phyloP scores from a whole-genome alignment of 2,888 invertebrate species.

The Cotesia congregata region DNA sequence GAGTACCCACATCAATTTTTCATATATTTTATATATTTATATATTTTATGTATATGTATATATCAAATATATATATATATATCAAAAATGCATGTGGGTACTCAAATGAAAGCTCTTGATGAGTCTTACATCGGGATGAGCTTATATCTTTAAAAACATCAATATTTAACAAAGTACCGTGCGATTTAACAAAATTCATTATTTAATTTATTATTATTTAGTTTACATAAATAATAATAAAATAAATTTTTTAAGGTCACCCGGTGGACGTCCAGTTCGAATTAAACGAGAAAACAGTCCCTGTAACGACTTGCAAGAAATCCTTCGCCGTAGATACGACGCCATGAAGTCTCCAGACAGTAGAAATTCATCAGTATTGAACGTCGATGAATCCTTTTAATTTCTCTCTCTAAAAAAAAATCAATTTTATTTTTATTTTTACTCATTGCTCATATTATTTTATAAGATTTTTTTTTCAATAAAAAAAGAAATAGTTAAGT shows the following conservation, averaged over 20 bases:
- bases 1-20: no score
- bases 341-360: conserved; percentile 65
- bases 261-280: conserved; percentile 63
- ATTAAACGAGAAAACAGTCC: conserved; percentile 66
- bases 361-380: conserved; percentile 60
- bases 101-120: no score
- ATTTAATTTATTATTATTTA: no score
- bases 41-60: no score
- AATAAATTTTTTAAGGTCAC: conserved; percentile 57
- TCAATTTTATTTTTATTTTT: not conserved
- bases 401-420: not conserved
- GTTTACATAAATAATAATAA: no score
- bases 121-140: no score
- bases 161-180: no score
- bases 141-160: no score
- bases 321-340: conserved; percentile 64
- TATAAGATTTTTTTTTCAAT: not conserved
- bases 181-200: no score
- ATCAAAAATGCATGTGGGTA: no score
- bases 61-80: no score
- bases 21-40: no score
- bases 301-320: conserved; percentile 68
- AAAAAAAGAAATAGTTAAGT: not conserved
- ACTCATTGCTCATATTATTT: conserved; percentile 5
- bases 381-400: conserved; percentile 62